Evolutionary conservation across 1,140 invertebrate species (phyloP).

Genomic region (Aphaenogaster rudis): DNA sequence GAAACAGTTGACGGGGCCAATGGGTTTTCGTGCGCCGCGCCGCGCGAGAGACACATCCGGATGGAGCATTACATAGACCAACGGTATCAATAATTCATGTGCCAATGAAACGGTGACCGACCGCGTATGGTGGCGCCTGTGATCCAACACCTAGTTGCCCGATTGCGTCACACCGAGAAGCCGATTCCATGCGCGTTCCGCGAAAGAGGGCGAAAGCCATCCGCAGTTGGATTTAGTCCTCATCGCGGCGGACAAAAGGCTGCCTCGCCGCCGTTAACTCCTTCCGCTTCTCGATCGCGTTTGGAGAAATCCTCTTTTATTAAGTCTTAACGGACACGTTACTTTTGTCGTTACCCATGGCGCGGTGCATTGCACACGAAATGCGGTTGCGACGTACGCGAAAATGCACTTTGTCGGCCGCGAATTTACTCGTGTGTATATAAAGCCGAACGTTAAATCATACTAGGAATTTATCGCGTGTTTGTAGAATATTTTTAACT

Average conservation of each 20-base stretch:
- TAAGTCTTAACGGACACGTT: slow-evolving; percentile 39
- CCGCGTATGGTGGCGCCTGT: slow-evolving; percentile 20
- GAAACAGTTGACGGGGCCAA: slow-evolving; percentile 68
- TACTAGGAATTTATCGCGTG: slow-evolving; percentile 21
- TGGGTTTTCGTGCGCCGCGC: slow-evolving; percentile 11
- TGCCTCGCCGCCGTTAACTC: neutral
- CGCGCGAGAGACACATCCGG: neutral
- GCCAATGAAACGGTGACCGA: slow-evolving; percentile 48
- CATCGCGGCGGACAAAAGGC: neutral
- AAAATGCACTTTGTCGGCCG: slow-evolving; percentile 25
- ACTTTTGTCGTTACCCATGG: slow-evolving; percentile 7
- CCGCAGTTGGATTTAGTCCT: slow-evolving; percentile 22
- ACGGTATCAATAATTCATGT: slow-evolving; percentile 73
- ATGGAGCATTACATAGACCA: slow-evolving; percentile 59
- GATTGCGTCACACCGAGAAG: neutral
- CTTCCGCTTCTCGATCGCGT: neutral
- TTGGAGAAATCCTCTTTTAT: slow-evolving; percentile 49
- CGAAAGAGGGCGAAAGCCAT: neutral
- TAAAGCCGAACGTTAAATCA: slow-evolving; percentile 36
- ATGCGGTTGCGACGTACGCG: slow-evolving; percentile 8
- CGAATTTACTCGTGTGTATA: slow-evolving; percentile 25
- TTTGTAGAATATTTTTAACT: slow-evolving; percentile 43
- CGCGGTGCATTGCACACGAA: slow-evolving; percentile 14
- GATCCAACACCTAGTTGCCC: neutral
- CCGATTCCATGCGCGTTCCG: neutral